Conservation (phyloP, 2,113 vertebrate genomes). For the Ptilorrhoa leucosticta region DNA sequence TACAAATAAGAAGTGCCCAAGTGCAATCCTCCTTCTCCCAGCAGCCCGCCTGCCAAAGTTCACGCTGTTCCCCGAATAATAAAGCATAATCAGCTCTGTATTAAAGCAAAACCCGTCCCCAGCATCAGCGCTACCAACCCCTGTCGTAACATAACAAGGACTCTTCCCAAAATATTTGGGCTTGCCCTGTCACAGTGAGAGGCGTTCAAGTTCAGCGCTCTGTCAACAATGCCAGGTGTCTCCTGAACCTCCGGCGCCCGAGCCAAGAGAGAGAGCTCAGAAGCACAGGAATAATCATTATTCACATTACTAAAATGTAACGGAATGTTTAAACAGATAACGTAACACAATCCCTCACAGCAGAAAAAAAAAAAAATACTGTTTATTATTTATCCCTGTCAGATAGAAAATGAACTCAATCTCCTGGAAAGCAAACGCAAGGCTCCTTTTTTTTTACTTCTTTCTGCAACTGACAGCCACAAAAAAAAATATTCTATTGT, state of each 20-base stretch:
- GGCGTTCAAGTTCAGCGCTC: conserved; percentile 47
- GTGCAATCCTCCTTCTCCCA: not conserved
- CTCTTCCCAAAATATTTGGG: conserved; percentile 51
- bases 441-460: not conserved
- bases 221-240: conserved; percentile 55
- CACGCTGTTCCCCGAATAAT: not conserved
- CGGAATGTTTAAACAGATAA: conserved; percentile 61
- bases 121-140: not conserved
- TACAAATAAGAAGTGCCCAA: not conserved
- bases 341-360: conserved; percentile 39
- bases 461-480: not conserved
- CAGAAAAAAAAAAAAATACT: not conserved
- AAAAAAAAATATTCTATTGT: not conserved
- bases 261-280: conserved; percentile 49
- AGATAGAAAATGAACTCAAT: conserved; percentile 30
- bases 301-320: conserved; percentile 53
- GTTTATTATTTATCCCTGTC: conserved; percentile 47
- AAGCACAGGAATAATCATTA: conserved; percentile 38
- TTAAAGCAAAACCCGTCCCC: not conserved
- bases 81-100: not conserved
- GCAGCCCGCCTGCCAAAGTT: not conserved
- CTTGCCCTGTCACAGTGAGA: conserved; percentile 45
- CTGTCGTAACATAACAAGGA: conserved; percentile 43
- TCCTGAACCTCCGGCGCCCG: not conserved
- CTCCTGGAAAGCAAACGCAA: conserved; percentile 12